A percentile compares a stretch with the other conserved stretches of the same genome.
phyloP scores from a whole-genome alignment of 1,140 invertebrate genomes.

The Helicorthomorpha holstii region DNA sequence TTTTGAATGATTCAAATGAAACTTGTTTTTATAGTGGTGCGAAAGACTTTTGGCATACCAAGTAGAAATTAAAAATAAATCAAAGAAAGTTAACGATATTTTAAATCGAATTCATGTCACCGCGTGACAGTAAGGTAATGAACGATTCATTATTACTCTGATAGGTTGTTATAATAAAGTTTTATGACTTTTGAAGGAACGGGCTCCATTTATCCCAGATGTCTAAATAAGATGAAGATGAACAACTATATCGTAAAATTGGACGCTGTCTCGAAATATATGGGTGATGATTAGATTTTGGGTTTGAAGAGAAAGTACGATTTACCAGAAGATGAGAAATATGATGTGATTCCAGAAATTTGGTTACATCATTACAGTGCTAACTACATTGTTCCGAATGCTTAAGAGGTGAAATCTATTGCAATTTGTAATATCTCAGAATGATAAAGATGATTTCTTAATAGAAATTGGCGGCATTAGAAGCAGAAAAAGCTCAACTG shows the following conservation, averaged over 20 bases:
- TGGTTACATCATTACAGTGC: conserved; percentile 97
- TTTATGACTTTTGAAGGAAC: conserved; percentile 16
- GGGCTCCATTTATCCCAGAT: conserved; percentile 30
- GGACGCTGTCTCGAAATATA: conserved; percentile 79
- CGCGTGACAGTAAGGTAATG: conserved; percentile 60
- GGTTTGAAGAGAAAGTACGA: conserved; percentile 94
- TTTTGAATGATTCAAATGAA: conserved; percentile 1
- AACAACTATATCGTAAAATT: conserved; percentile 43
- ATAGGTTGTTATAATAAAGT: neutral
- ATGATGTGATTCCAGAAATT: conserved; percentile 91
- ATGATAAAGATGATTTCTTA: conserved; percentile 11
- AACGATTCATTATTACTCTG: neutral
- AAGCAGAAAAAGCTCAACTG: conserved; percentile 74
- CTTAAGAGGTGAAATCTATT: conserved; percentile 49
- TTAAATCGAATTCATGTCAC: conserved; percentile 84
- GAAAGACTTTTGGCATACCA: conserved; percentile 74
- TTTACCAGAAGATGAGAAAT: conserved; percentile 70
- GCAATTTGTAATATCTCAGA: conserved; percentile 1
- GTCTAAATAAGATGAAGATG: conserved; percentile 20
- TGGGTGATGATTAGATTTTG: conserved; percentile 87
- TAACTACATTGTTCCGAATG: conserved; percentile 94
- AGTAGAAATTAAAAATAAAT: conserved; percentile 82
- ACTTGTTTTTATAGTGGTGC: conserved; percentile 50
- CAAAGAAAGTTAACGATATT: conserved; percentile 75
- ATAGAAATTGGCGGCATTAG: conserved; percentile 76